Conservation (phyloP, 37 sponge, comb jelly and placozoan species). For the Aplysina aerophoba region DNA sequence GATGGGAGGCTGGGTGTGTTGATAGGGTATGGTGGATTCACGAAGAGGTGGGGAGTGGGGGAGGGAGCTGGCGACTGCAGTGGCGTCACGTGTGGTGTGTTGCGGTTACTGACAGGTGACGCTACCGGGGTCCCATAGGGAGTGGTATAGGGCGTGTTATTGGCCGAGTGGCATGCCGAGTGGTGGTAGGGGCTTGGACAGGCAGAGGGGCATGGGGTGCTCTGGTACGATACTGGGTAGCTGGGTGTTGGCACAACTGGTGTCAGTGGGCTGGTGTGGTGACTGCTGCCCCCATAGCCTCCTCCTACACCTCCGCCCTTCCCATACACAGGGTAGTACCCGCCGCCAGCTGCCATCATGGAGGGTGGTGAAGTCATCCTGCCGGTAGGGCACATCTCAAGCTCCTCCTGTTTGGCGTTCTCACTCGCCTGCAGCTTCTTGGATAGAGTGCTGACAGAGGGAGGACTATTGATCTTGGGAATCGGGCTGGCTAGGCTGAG, state of each 20-base stretch:
- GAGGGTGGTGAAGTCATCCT: not conserved
- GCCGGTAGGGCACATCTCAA: no score
- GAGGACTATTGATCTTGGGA: conserved; percentile 18
- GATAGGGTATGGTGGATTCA: not conserved
- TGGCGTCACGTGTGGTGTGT: conserved; percentile 43
- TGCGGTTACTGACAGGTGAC: conserved; percentile 25
- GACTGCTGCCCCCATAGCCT: not conserved
- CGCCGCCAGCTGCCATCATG: not conserved
- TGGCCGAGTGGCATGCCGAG: conserved; percentile 30
- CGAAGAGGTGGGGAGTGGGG: conserved; percentile 54
- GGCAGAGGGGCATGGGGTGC: conserved; percentile 33
- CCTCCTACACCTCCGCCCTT: not conserved
- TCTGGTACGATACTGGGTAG: conserved; percentile 29
- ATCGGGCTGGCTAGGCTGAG: conserved; percentile 15
- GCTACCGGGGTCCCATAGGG: conserved; percentile 43
- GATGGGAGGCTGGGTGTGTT: not conserved
- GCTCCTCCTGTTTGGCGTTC: conserved; percentile 21
- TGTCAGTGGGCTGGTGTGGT: conserved; percentile 11
- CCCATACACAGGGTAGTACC: not conserved
- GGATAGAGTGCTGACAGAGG: conserved; percentile 17
- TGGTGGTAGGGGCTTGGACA: conserved; percentile 29
- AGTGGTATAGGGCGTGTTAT: conserved; percentile 60
- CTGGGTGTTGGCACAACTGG: conserved; percentile 24
- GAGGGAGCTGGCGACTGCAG: conserved; percentile 58
- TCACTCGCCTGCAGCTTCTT: conserved; percentile 15